Evolutionary conservation across 2,113 vertebrate genomes (phyloP), one percentile per base, ranked within the genome.

Genomic region (Amblyopsis rosae): DNA sequence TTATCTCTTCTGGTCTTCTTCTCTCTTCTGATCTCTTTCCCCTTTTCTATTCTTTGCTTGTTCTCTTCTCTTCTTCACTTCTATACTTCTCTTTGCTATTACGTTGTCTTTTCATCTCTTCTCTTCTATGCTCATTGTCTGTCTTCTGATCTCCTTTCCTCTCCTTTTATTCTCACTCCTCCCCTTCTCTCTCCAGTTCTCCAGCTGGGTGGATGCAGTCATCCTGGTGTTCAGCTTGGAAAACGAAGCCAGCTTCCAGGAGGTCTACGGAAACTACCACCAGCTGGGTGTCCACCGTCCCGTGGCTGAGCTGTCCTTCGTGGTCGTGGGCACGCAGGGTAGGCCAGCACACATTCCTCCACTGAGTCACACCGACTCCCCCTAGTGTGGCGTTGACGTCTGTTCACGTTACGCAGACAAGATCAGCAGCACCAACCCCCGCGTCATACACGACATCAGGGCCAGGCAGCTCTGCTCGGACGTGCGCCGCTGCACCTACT

Each of bases 151-250:
- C 1, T 68, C 33, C 54, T 15, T 58, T n/a, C 32, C 9, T 5
- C 8, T 57, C 66, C 35, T 51, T 57, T 12, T 41, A 6, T 9
- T 13, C 12, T 11, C n/a, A 12, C 33, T 26, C 59, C 5, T 35
- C 59, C 3, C 60, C n/a, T n/a, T 12, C 62, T 67, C 41, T 73
- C 26, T n/a, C 72, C 62, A 98, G 97, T 95, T 98, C 77, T 92
- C 95, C 80, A 89, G 87, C 85, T 99, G 97, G 97, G 95, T 94
- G 50, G 97, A 98, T 53, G 97, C 95, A 3, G 92, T 97, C 64
- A 93, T 99, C 89, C 92, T 99, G 76, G 96, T 99, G 80, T 99
- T 98, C 86, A 99, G 97, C 87, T 90, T 99, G 91, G 97, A 99
- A 89, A 96, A 95, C 3, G 97, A 99, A 82, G 85, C 91, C 88